A percentile compares a stretch with the other conserved stretches of the same genome.
Conservation (phyloP, 1,140 invertebrate species). For the Trichonephila clavipes region DNA sequence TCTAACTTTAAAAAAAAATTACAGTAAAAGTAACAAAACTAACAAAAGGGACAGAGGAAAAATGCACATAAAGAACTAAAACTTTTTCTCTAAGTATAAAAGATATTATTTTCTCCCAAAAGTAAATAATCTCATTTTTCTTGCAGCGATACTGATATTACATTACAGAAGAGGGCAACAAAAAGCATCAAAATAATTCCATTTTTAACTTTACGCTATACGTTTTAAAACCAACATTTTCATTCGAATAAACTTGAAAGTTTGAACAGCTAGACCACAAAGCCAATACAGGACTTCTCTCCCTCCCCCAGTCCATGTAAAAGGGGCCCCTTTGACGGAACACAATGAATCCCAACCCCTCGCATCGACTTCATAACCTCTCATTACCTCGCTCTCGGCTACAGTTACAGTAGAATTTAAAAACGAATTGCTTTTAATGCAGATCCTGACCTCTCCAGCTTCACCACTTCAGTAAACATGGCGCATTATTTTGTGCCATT, state of each 20-base stretch:
- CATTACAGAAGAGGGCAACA: background rate
- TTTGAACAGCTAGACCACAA: background rate
- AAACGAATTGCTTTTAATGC: background rate
- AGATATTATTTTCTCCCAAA: no score
- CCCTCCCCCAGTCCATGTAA: background rate
- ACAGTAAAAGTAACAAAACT: no score
- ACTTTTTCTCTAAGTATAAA: no score
- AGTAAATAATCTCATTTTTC: no score
- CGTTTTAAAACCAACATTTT: constrained; percentile 42
- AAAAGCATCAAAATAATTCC: background rate
- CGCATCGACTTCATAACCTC: constrained; percentile 10
- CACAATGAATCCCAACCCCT: background rate
- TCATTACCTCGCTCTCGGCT: background rate
- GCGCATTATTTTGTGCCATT: constrained; percentile 28
- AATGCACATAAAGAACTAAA: no score
- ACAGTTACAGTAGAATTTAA: constrained; percentile 43
- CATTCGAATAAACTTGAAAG: constrained; percentile 25
- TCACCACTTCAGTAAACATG: background rate
- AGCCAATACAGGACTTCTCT: background rate
- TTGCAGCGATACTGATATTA: no score
- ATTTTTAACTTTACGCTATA: background rate
- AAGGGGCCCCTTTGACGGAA: background rate
- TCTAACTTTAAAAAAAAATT: no score
- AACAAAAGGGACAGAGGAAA: no score
- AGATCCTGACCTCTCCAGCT: background rate